Conservation (phyloP, 2,888 invertebrate genomes). For the Caenorhabditis sp. region DNA sequence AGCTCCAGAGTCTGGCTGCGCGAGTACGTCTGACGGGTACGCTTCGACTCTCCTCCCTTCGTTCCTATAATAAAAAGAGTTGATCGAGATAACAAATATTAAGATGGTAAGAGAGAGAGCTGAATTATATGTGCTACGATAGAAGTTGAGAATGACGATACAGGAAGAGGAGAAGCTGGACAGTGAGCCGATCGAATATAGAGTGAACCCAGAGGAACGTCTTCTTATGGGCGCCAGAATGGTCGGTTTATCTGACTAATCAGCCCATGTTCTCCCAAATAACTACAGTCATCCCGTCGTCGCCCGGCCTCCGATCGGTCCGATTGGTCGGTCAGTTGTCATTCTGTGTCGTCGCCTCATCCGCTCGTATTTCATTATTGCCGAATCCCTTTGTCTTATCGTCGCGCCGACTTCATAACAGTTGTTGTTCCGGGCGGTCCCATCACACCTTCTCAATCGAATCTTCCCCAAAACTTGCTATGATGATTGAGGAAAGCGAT, state of each 20-base stretch:
- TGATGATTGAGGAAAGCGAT: background rate
- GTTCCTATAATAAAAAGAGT: conserved; percentile 18
- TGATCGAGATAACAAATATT: background rate
- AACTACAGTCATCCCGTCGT: conserved; percentile 17
- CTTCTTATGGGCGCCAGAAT: no score
- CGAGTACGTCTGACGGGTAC: conserved; percentile 78
- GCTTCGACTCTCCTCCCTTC: conserved; percentile 72
- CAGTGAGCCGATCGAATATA: no score
- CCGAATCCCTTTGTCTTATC: conserved; percentile 32
- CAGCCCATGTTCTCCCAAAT: no score
- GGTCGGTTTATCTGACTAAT: no score
- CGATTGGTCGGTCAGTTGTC: conserved; percentile 29
- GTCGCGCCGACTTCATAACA: conserved; percentile 39
- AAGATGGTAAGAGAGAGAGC: background rate
- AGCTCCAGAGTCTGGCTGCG: conserved; percentile 77
- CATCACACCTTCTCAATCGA: conserved; percentile 1
- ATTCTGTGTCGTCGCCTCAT: background rate
- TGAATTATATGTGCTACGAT: no score
- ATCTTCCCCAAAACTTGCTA: background rate
- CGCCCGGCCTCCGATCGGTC: background rate
- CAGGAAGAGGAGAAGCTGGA: no score
- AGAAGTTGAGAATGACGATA: no score
- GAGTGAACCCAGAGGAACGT: no score
- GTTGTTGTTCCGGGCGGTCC: conserved; percentile 22
- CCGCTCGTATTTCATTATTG: conserved; percentile 33